Conservation (phyloP, 92 coral and sea anemone genomes). For the Epizoanthus ramosus region DNA sequence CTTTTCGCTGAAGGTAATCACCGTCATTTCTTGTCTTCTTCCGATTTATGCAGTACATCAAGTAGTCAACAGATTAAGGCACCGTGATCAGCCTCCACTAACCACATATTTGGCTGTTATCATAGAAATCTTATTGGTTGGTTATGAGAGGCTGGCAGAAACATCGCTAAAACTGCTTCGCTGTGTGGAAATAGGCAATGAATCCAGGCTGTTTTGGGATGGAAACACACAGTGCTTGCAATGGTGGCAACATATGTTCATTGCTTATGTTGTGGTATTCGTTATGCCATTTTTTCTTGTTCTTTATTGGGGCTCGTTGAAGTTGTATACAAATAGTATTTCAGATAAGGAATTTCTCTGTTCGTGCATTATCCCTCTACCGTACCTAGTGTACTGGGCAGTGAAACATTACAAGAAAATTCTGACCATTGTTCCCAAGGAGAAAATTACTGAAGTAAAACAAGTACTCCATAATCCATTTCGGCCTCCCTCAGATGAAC, state of each 20-base stretch:
- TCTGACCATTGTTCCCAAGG: neutral
- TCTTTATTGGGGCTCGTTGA: constrained; percentile 45
- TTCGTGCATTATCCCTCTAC: constrained; percentile 49
- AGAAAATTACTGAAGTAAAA: neutral
- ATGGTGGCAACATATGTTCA: constrained; percentile 50
- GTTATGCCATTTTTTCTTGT: constrained; percentile 50
- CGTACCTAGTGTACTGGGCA: constrained; percentile 41
- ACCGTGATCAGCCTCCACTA: constrained; percentile 21
- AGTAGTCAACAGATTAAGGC: constrained; percentile 19
- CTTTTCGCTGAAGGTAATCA: constrained; percentile 51
- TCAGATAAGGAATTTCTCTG: constrained; percentile 37
- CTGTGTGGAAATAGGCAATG: constrained; percentile 49
- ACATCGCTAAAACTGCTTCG: constrained; percentile 53
- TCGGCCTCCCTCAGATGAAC: neutral
- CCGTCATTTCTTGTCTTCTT: constrained; percentile 40
- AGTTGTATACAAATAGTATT: constrained; percentile 37
- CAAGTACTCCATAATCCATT: constrained; percentile 38
- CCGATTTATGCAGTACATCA: constrained; percentile 45
- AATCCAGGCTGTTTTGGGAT: constrained; percentile 43
- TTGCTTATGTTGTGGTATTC: constrained; percentile 40
- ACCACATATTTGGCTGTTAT: constrained; percentile 48
- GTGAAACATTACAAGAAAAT: constrained; percentile 10
- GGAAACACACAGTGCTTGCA: constrained; percentile 57
- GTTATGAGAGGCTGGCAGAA: constrained; percentile 57
- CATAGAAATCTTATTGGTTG: constrained; percentile 59